phyloP scores from a whole-genome alignment of 2,113 vertebrate genomes.

The Gopherus flavomarginatus region DNA sequence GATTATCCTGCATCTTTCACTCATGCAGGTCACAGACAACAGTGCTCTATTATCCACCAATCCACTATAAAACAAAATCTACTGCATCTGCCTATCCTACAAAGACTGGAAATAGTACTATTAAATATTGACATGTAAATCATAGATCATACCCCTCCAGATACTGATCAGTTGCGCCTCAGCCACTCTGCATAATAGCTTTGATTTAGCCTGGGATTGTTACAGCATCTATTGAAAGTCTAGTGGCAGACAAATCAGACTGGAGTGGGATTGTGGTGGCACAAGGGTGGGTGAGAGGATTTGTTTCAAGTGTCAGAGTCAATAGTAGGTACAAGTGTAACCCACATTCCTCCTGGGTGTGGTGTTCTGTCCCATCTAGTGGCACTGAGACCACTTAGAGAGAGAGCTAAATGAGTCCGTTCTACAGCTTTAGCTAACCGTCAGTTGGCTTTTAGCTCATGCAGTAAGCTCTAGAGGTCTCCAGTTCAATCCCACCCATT shows the following conservation, averaged over 20 bases:
- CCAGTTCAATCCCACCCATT: no score
- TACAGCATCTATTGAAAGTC: neutral
- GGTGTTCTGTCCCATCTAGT: no score
- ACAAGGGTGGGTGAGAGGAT: neutral
- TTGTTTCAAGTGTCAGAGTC: neutral
- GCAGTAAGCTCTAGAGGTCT: no score
- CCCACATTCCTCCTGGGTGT: no score
- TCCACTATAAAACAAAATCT: neutral
- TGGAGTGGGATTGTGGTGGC: neutral
- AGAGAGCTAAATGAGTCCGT: no score
- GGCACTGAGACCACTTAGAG: no score
- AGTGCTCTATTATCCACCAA: neutral
- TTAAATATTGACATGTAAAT: neutral
- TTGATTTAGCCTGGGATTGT: neutral
- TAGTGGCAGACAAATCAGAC: neutral
- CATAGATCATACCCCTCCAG: neutral
- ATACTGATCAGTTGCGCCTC: neutral
- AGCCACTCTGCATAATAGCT: neutral
- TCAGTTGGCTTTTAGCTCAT: no score
- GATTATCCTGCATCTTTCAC: neutral
- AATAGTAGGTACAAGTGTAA: no score
- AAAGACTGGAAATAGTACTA: neutral
- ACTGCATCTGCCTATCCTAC: neutral
- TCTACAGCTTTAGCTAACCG: no score
- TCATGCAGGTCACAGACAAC: neutral